Conservation (phyloP, 2,888 invertebrate genomes). For the Mesoligia furuncula region DNA sequence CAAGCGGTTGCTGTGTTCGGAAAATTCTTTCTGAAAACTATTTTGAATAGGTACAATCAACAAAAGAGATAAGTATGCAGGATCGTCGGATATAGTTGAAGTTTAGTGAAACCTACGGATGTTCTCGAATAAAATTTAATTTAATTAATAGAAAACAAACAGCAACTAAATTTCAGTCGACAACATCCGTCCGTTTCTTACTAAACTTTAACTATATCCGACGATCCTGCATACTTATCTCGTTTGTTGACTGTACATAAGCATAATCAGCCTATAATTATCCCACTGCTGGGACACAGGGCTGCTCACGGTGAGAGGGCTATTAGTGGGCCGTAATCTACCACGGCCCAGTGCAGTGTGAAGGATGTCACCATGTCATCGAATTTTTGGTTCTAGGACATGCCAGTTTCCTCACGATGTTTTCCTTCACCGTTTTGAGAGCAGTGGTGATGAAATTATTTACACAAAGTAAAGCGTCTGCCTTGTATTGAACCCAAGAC, state of each 20-base stretch:
- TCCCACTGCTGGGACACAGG: neutral
- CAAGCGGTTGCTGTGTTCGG: neutral
- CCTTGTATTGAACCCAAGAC: too few species aligned
- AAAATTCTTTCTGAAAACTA: neutral
- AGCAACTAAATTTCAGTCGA: too few species aligned
- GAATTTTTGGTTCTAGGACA: neutral
- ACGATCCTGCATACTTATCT: too few species aligned
- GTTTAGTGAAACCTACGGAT: too few species aligned
- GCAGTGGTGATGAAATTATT: neutral
- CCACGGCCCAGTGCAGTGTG: neutral
- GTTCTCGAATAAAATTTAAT: too few species aligned
- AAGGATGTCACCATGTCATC: neutral
- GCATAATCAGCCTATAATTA: neutral
- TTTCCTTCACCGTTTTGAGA: neutral
- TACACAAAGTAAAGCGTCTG: neutral
- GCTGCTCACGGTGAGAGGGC: neutral
- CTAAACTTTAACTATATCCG: too few species aligned
- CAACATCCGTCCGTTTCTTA: too few species aligned
- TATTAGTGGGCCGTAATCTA: neutral
- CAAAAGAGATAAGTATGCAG: too few species aligned
- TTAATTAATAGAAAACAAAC: too few species aligned
- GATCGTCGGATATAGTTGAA: too few species aligned
- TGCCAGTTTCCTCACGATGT: neutral
- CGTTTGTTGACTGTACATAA: neutral
- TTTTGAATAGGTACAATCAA: neutral